Conservation (phyloP, 2,113 vertebrate species). For the Myotis yumanensis region DNA sequence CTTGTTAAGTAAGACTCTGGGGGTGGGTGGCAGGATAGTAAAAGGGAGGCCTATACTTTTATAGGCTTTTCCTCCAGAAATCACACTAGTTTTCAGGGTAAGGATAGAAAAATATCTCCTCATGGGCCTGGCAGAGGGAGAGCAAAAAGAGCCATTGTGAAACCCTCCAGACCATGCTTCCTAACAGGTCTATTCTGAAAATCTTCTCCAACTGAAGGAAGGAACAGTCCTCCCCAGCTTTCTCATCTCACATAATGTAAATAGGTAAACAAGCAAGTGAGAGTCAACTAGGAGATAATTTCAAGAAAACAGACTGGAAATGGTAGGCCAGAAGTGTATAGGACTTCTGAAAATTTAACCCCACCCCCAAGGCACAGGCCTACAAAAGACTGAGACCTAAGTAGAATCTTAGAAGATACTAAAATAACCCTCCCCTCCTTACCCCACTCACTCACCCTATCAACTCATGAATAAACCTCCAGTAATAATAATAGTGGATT, state of each 20-base stretch:
- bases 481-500: background rate
- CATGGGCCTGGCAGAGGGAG: background rate
- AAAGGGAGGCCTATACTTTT: background rate
- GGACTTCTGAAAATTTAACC: background rate
- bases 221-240: background rate
- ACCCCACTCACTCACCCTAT: background rate
- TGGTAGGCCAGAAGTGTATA: background rate
- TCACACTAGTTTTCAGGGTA: background rate
- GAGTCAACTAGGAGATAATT: background rate
- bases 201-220: background rate
- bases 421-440: background rate
- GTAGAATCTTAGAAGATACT: background rate
- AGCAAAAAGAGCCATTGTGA: background rate
- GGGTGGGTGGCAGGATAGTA: background rate
- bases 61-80: background rate
- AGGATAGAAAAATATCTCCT: background rate
- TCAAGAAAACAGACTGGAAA: background rate
- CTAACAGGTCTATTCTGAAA: background rate
- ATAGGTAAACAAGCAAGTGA: background rate
- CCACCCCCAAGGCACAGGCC: rapidly evolving
- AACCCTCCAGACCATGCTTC: background rate
- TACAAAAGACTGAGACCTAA: background rate
- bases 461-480: background rate
- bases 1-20: too few relatives aligned
- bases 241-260: background rate